Base-by-base conservation (phyloP, 1,140 invertebrate species). In the Lepidotrigona ventralis region DNA sequence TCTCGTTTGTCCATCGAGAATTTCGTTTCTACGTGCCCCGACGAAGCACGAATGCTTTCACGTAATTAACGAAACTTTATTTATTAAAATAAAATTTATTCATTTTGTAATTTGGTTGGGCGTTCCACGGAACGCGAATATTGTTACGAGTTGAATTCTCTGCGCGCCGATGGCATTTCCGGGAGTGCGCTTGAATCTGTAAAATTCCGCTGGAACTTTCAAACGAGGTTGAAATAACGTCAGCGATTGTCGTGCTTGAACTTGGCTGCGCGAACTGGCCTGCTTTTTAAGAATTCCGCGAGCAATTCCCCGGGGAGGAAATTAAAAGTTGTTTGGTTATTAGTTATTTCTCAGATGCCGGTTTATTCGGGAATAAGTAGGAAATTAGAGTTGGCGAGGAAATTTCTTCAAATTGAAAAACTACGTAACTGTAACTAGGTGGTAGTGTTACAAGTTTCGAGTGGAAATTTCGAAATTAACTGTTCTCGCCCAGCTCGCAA, bases 21-120 rank as follows among this genome's bases (percentile, higher is more conserved):
- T 33, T 66, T 66, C 26, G 3, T 33, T 33, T 66, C 29, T 21
- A 5, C 1, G 29, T 1, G 17, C 19, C 14, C 74, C 29, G 6
- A 29, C 14, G 56, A 17, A 3, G 17, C 29, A 66, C 15, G 29
- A 33, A 66, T 19, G 29, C 33, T 66, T 33, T 33, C 29, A 66
- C 29, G 64, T 33, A 33, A 66, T 66, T 66, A 56, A 33, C 26
- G 53, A 73, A 69, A 69, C 66, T 12, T 69, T 73, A 33, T 75
- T 75, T 46, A 19, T 1, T 21, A 39, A 23, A 64, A 51, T 76
- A 26, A 64, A 63, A 75, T 75, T 75, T 63, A 15, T 63, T n/a
- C 33, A 11, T 6, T 58, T n/a, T 4, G 58, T 21, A 76, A 53
- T 51, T 46, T 39, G 29, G 54, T 9, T 17, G 29, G 26, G 64